These are phyloP conservation scores for Anableps anableps DNA, from an alignment of 2,797 vertebrate species.

Conservation along the genomic window DNA sequence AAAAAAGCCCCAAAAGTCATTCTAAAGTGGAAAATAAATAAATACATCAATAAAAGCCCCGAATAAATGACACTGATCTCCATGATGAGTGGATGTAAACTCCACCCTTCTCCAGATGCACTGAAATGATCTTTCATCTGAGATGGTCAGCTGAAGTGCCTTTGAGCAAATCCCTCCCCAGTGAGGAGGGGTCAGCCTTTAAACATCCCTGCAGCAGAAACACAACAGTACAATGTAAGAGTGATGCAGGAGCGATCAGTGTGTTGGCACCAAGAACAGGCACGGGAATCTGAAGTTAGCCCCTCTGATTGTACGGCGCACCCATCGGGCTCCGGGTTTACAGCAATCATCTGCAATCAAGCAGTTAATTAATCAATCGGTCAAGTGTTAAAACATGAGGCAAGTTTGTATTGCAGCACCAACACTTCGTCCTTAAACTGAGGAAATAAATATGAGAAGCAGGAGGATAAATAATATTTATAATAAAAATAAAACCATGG, in stretches of 20 bases:
- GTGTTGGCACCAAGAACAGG: slow-evolving; percentile 65
- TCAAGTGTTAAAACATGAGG: slow-evolving; percentile 46
- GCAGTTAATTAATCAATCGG: background rate
- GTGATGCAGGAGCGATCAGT: slow-evolving; percentile 29
- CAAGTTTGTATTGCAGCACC: slow-evolving; percentile 72
- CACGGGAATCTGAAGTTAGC: slow-evolving; percentile 69
- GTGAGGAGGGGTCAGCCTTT: background rate
- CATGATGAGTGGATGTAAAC: background rate
- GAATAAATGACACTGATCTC: background rate
- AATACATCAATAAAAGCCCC: background rate
- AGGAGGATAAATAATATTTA: slow-evolving; percentile 61
- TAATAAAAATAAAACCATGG: slow-evolving; percentile 37
- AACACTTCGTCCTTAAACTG: slow-evolving; percentile 61
- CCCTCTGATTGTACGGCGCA: slow-evolving; percentile 79
- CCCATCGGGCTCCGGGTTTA: slow-evolving; percentile 63
- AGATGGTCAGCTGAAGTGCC: background rate
- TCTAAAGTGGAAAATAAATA: slow-evolving; percentile 5
- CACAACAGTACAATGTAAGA: background rate
- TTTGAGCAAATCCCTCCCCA: slow-evolving; percentile 21
- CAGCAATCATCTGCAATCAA: slow-evolving; percentile 26
- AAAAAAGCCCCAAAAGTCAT: too few relatives aligned
- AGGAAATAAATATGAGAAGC: slow-evolving; percentile 46
- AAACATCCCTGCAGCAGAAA: slow-evolving; percentile 4
- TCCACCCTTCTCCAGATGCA: background rate
- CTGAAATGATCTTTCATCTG: background rate